Conservation (phyloP, 2,888 invertebrate genomes). For the Drosophila tripunctata region DNA sequence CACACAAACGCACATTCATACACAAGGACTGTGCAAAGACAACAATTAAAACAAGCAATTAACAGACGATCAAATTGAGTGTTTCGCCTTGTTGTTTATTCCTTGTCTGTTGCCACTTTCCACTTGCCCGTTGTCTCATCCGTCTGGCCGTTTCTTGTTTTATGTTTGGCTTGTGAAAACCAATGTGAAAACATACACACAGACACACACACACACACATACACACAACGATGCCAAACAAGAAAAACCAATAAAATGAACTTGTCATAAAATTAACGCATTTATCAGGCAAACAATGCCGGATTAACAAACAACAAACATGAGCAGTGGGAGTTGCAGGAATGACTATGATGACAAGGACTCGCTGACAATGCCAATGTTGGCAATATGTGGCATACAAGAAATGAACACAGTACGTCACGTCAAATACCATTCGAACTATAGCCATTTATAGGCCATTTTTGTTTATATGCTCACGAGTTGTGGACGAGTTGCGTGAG, state of each 20-base stretch:
- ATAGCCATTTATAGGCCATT: slow-evolving; percentile 71
- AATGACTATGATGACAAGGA: slow-evolving; percentile 37
- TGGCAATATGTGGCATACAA: slow-evolving; percentile 1
- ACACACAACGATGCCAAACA: slow-evolving; percentile 70
- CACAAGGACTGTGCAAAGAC: slow-evolving; percentile 33
- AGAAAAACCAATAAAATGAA: slow-evolving; percentile 78
- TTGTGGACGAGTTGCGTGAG: slow-evolving; percentile 73
- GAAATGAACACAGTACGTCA: slow-evolving; percentile 10
- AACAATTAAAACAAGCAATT: slow-evolving; percentile 78
- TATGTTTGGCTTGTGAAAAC: slow-evolving; percentile 62
- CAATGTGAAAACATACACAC: slow-evolving; percentile 71
- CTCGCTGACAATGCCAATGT: slow-evolving; percentile 38
- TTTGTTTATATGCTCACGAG: slow-evolving; percentile 55
- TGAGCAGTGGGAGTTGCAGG: slow-evolving; percentile 10
- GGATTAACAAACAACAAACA: slow-evolving; percentile 70
- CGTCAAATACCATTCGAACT: slow-evolving; percentile 54
- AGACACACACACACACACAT: too few relatives aligned
- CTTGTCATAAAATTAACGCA: slow-evolving; percentile 80
- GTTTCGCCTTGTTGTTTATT: slow-evolving; percentile 53
- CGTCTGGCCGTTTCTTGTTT: slow-evolving; percentile 35
- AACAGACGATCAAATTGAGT: slow-evolving; percentile 75
- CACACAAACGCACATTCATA: neutral
- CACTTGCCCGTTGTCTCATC: neutral
- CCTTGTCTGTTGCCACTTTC: slow-evolving; percentile 25
- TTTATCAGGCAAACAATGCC: slow-evolving; percentile 78